phyloP scores from a whole-genome alignment of 2,888 invertebrate species.

The Thymelicus lineola region DNA sequence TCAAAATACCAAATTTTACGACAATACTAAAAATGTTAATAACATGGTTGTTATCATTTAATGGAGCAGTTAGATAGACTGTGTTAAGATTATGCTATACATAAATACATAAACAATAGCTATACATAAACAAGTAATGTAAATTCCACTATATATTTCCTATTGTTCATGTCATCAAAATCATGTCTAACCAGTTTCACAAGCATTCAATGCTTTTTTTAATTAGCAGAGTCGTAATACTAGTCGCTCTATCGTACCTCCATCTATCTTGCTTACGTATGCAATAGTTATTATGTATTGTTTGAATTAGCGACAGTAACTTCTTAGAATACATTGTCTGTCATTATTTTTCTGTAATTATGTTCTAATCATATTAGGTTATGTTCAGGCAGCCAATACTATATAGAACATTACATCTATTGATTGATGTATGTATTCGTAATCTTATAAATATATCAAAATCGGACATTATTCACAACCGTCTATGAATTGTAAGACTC shows the following conservation, averaged over 20 bases:
- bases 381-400: too few species aligned
- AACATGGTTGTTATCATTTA: not conserved
- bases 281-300: not conserved
- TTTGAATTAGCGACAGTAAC: not conserved
- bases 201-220: not conserved
- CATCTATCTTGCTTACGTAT: not conserved
- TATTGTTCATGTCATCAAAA: not conserved
- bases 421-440: too few species aligned
- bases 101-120: too few species aligned
- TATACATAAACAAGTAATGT: not conserved
- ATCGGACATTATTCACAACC: too few species aligned
- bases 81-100: not conserved
- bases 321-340: not conserved
- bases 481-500: too few species aligned
- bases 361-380: too few species aligned
- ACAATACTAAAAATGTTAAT: not conserved
- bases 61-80: not conserved
- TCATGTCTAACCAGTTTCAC: slow-evolving; percentile 8
- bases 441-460: too few species aligned
- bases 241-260: not conserved
- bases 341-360: too few species aligned
- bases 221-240: slow-evolving; percentile 4
- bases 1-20: too few species aligned
- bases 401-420: too few species aligned
- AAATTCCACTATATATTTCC: not conserved